Conservation (phyloP, 1,140 invertebrate species). For the Bombyx mori region ASM3026992v2 NC_085129.1:15018001-15018500, state of each 20-base stretch:
- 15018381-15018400: constrained; percentile 44
- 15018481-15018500: neutral
- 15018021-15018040: too few species aligned
- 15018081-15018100: neutral
- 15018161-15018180: constrained; percentile 79
- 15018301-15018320: constrained; percentile 72
- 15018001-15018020: too few species aligned
- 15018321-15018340: constrained; percentile 72
- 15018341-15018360: constrained; percentile 69
- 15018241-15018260: constrained; percentile 81
- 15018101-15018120: constrained; percentile 2
- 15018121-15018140: constrained; percentile 76
- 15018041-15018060: too few species aligned
- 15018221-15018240: constrained; percentile 83
- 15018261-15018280: constrained; percentile 69
- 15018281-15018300: constrained; percentile 67
- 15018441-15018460: constrained; percentile 17
- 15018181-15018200: constrained; percentile 79
- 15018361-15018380: constrained; percentile 71
- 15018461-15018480: neutral
- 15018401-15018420: constrained; percentile 55
- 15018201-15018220: constrained; percentile 84
- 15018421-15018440: constrained; percentile 43
- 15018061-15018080: too few species aligned
- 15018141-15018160: constrained; percentile 80